A percentile compares a stretch with the other conserved stretches of the same genome.
These are phyloP conservation scores for Halcyon chelicuti DNA, from an alignment of 2,797 vertebrate species.

Conservation along the genomic window DNA sequence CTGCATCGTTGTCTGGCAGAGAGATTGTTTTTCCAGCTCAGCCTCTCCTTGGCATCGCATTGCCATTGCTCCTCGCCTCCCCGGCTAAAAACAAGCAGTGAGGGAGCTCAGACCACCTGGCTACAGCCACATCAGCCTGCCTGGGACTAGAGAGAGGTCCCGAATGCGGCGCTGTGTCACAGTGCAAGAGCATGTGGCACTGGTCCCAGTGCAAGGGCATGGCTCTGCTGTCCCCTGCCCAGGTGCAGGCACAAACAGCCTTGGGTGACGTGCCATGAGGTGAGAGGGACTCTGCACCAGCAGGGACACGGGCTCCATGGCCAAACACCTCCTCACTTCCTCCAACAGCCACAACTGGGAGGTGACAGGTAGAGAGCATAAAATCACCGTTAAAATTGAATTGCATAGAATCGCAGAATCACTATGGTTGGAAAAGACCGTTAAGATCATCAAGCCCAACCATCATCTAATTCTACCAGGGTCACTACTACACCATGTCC, in stretches of 20 bases:
- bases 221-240: background rate
- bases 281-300: background rate
- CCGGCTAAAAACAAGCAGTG: fast-evolving
- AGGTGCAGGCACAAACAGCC: fast-evolving
- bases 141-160: background rate
- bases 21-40: conserved; percentile 26
- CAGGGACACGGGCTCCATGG: background rate
- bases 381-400: background rate
- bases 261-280: background rate
- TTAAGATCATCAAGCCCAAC: too few species aligned
- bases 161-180: fast-evolving
- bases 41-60: background rate
- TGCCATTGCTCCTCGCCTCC: background rate
- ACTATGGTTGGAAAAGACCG: too few species aligned
- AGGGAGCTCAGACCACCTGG: background rate
- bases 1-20: background rate
- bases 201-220: background rate
- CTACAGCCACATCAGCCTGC: background rate
- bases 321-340: background rate
- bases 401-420: background rate
- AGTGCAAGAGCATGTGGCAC: background rate
- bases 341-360: fast-evolving
- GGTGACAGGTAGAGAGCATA: background rate
- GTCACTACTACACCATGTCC: too few species aligned
- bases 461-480: too few species aligned